These are phyloP conservation scores for Piaya cayana DNA, from an alignment of 2,113 vertebrate species.

Conservation along the genomic window DNA sequence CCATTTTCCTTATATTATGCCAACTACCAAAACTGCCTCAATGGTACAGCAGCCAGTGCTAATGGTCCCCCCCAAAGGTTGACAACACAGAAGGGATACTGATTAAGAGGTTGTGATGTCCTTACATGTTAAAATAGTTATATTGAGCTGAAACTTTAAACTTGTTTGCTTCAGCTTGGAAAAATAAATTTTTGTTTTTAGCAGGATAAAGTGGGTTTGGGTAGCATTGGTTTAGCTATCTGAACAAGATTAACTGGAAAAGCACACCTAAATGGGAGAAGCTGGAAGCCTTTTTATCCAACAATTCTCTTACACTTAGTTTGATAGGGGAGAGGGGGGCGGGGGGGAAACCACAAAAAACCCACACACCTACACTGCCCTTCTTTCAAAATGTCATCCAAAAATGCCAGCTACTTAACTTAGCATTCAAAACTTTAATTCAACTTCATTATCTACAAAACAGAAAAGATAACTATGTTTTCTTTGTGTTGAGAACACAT, in stretches of 20 bases:
- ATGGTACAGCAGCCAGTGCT: neutral
- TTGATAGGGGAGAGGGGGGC: fast-evolving
- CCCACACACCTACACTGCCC: fast-evolving
- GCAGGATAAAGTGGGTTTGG: neutral
- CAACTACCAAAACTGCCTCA: neutral
- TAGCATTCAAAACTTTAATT: neutral
- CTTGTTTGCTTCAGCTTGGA: neutral
- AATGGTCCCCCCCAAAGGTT: neutral
- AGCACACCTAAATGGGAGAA: neutral
- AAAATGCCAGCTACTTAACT: neutral
- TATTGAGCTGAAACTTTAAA: neutral
- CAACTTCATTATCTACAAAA: neutral
- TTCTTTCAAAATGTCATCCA: neutral
- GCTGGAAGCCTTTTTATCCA: neutral
- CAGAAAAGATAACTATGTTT: neutral
- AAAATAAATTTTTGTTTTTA: neutral
- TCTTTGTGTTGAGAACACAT: neutral
- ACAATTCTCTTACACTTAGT: neutral
- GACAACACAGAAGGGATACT: neutral
- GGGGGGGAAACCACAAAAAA: neutral
- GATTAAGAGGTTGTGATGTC: neutral
- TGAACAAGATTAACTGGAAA: neutral
- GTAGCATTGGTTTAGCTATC: neutral
- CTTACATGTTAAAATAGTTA: neutral
- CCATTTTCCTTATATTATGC: neutral